Percentiles rank a stretch among this genome's conserved stretches.
Evolutionary conservation across 2,888 invertebrate species (phyloP).

Genomic region (Lottia gigantea): DNA sequence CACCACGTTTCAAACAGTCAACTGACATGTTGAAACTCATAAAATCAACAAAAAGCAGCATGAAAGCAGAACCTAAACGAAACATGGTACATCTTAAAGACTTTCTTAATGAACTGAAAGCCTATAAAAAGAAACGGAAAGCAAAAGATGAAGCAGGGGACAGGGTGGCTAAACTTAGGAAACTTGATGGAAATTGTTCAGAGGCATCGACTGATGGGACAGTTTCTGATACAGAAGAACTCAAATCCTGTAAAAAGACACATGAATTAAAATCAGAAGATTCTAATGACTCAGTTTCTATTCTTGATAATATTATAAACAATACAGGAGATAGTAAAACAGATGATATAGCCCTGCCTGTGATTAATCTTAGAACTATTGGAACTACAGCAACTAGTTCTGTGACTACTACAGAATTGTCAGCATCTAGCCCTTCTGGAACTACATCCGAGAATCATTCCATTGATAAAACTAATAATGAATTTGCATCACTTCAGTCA

Average conservation of each 20-base stretch:
- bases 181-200: conserved; percentile 10
- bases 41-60: conserved; percentile 34
- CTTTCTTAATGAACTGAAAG: conserved; percentile 51
- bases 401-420: too few species aligned
- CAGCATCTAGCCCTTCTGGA: too few species aligned
- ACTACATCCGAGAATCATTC: too few species aligned
- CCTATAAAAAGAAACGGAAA: conserved; percentile 27
- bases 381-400: too few species aligned
- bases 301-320: too few species aligned
- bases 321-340: too few species aligned
- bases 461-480: too few species aligned
- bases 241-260: too few species aligned
- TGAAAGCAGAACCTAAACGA: conserved; percentile 38
- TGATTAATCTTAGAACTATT: too few species aligned
- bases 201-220: conserved; percentile 9
- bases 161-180: conserved; percentile 11
- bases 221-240: not conserved
- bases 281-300: not conserved
- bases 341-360: too few species aligned
- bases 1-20: conserved; percentile 38
- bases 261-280: not conserved
- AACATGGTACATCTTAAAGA: conserved; percentile 53
- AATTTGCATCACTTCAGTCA: too few species aligned
- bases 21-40: conserved; percentile 40
- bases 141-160: not conserved